These are phyloP conservation scores for Austrofundulus limnaeus DNA, from an alignment of 2,113 vertebrate genomes.

Conservation along the genomic window DNA sequence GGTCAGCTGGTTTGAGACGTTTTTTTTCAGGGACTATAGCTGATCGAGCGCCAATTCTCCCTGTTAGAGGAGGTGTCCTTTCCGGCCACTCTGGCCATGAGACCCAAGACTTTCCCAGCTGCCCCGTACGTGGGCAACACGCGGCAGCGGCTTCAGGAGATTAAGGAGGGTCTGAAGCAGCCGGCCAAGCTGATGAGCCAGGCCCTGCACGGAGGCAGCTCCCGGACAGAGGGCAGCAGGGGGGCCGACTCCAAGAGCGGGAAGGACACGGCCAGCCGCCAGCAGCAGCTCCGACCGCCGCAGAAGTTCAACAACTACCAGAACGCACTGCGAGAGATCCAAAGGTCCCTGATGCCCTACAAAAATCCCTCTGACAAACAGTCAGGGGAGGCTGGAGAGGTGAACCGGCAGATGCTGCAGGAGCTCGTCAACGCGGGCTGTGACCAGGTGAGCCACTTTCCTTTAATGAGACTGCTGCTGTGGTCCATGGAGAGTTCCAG, in stretches of 20 bases:
- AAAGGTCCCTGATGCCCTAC: constrained; percentile 96
- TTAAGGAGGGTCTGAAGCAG: constrained; percentile 96
- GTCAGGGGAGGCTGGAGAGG: constrained; percentile 83
- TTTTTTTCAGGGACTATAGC: constrained; percentile 16
- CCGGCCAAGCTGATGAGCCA: constrained; percentile 89
- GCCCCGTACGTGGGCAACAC: constrained; percentile 96
- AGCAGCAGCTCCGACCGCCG: constrained; percentile 88
- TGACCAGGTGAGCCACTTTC: constrained; percentile 86
- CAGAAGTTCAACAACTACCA: constrained; percentile 98
- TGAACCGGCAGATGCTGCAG: constrained; percentile 97
- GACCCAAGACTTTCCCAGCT: constrained; percentile 98
- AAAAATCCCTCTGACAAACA: constrained; percentile 97
- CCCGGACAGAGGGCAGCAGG: constrained; percentile 78
- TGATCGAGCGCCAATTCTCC: constrained; percentile 13
- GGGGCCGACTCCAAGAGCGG: constrained; percentile 84
- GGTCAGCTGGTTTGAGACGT: constrained; percentile 26
- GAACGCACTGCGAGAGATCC: constrained; percentile 93
- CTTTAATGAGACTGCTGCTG: neutral
- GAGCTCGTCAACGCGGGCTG: constrained; percentile 95
- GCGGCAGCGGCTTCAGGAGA: constrained; percentile 94
- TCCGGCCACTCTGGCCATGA: constrained; percentile 81
- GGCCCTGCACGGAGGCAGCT: constrained; percentile 80
- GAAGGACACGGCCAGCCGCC: constrained; percentile 86
- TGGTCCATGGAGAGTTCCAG: too few species aligned
- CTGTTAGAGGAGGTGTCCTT: constrained; percentile 49